These are phyloP conservation scores for Colletes collaris DNA, from an alignment of 2,888 invertebrate species.

Conservation along the genomic window DNA sequence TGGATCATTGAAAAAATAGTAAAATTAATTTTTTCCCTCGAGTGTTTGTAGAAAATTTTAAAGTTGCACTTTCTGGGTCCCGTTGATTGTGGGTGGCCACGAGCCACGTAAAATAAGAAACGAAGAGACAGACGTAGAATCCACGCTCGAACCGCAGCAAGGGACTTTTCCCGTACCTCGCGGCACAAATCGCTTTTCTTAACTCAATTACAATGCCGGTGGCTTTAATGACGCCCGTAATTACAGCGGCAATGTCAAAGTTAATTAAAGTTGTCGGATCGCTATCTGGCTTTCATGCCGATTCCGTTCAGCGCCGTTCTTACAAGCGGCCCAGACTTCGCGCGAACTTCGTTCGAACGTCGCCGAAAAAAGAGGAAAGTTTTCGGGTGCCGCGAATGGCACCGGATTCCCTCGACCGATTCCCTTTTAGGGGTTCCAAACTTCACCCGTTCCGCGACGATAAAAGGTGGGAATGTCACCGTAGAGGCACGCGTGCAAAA, in stretches of 20 bases:
- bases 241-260: constrained; percentile 72
- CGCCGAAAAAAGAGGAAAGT: constrained; percentile 24
- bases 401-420: constrained; percentile 27
- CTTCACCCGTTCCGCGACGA: constrained; percentile 3
- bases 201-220: constrained; percentile 72
- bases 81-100: too few relatives aligned
- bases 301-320: constrained; percentile 56
- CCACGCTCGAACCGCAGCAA: constrained; percentile 10
- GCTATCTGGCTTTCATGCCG: constrained; percentile 71
- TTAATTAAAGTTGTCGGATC: constrained; percentile 73
- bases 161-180: constrained; percentile 56
- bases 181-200: constrained; percentile 70
- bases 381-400: constrained; percentile 29
- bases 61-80: too few relatives aligned
- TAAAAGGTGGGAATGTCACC: not conserved
- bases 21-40: too few relatives aligned
- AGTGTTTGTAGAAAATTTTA: too few relatives aligned
- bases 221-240: constrained; percentile 69
- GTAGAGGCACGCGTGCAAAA: too few relatives aligned
- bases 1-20: too few relatives aligned
- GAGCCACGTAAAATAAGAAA: too few relatives aligned
- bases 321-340: constrained; percentile 33
- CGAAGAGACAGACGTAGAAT: constrained; percentile 24
- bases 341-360: constrained; percentile 38
- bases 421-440: constrained; percentile 12